Evolutionary conservation across 2,797 vertebrate genomes (phyloP), one percentile per base, ranked within the genome.

Genomic region (Hemitrygon akajei): DNA sequence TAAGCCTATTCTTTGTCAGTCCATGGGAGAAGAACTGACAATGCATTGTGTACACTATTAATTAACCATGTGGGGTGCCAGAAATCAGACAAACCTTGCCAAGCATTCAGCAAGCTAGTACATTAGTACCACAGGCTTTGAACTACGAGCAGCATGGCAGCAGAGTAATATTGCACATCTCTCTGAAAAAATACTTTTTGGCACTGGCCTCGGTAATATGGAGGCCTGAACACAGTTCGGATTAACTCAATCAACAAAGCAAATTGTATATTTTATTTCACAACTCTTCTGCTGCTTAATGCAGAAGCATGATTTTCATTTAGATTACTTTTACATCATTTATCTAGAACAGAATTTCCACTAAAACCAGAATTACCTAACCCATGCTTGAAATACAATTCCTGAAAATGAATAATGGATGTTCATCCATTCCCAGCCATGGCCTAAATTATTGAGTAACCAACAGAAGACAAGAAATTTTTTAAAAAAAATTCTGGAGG

Each of bases 361-460:
- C 66, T 66, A 37, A 79, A 89, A 69, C 0, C 60, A 69, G 60
- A 34, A 66, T 69, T 34, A 47, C 82, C 30, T 30, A 60, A 77
- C 75, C 30, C 25, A 37, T 37, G n/a, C 60, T 89, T 89, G 34
- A 34, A 89, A 66, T 89, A 69, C 34, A 37, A 69, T 37, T 69
- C 18, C 22, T 20, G 66, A 89, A 87, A 20, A 69, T 69, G n/a
- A 69, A 66, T 89, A 89, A 89, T 89, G n/a, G 7, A 69, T 89
- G 66, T 66, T 18, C 86, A 69, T 37, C 3, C 86, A 69, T 89
- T 66, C 11, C n/a, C 69, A 63, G n/a, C 69, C 60, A 89, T 20
- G 16, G 66, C n/a, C 37, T 89, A 60, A 66, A 66, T 89, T 89
- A 69, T 37, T 89, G n/a, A 89, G 69, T 89, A 87, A 89, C 86